Percentiles rank a stretch among this genome's conserved stretches.
Conservation (phyloP, 2,797 vertebrate species). For the Knipowitschia caucasica region DNA sequence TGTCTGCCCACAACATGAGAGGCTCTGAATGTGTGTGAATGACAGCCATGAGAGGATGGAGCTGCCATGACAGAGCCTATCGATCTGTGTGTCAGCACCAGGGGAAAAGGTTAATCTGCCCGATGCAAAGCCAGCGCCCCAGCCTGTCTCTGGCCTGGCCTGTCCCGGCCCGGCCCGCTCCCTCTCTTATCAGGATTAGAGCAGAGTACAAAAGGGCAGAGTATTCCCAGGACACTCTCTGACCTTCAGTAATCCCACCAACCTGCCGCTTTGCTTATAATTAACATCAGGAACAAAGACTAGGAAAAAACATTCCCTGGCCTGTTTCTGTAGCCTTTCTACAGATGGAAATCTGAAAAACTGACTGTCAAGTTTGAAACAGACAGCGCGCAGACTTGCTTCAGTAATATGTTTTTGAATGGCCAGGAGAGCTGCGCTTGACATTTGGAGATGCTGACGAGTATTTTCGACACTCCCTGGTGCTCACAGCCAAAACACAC, state of each 20-base stretch:
- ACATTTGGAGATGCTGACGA: constrained; percentile 70
- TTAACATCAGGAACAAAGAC: constrained; percentile 76
- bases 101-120: constrained; percentile 81
- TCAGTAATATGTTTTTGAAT: constrained; percentile 59
- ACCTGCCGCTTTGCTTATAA: constrained; percentile 78
- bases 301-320: constrained; percentile 48
- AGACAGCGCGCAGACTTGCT: constrained; percentile 47
- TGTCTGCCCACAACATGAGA: constrained; percentile 21
- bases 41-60: constrained; percentile 71
- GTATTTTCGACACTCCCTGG: constrained; percentile 37
- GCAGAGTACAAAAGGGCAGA: constrained; percentile 87
- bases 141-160: constrained; percentile 63
- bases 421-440: constrained; percentile 59
- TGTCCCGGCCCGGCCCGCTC: constrained; percentile 49
- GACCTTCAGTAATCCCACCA: constrained; percentile 89
- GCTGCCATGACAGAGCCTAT: constrained; percentile 76
- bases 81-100: constrained; percentile 74
- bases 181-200: constrained; percentile 81
- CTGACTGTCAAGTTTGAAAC: constrained; percentile 50
- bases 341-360: constrained; percentile 49
- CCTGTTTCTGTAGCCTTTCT: constrained; percentile 40
- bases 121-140: constrained; percentile 59
- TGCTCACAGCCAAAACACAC: constrained; percentile 40
- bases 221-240: constrained; percentile 88
- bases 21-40: constrained; percentile 43